Conservation (phyloP, 2,113 vertebrate genomes). For the Procavia capensis region DNA sequence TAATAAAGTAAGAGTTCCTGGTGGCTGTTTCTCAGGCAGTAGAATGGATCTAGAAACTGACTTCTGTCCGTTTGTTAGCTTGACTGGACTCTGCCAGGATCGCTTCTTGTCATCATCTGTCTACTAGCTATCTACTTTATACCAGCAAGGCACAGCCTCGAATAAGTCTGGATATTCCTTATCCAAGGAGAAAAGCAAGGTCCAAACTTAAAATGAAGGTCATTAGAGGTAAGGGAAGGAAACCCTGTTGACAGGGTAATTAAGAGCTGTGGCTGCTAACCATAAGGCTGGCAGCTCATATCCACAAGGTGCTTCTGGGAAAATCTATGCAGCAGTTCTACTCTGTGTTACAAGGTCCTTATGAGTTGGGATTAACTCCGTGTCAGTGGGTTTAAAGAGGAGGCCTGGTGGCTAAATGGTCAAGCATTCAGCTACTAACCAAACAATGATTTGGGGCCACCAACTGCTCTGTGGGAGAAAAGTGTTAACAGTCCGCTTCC, state of each 20-base stretch:
- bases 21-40: neutral
- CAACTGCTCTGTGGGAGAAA: neutral
- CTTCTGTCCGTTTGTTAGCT: too few relatives aligned
- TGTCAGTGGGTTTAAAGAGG: too few relatives aligned
- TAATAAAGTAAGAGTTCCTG: neutral
- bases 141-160: constrained; percentile 23
- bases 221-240: neutral
- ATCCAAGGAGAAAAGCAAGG: neutral
- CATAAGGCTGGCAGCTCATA: too few relatives aligned
- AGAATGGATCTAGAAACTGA: neutral
- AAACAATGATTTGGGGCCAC: neutral
- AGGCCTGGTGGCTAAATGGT: neutral
- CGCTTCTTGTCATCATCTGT: neutral
- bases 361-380: too few relatives aligned
- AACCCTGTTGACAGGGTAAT: too few relatives aligned
- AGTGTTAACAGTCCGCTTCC: neutral
- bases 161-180: neutral
- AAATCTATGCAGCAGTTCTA: too few relatives aligned
- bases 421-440: neutral
- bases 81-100: neutral
- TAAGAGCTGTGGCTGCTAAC: too few relatives aligned
- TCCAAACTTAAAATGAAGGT: neutral
- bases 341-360: too few relatives aligned
- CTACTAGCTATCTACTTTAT: neutral
- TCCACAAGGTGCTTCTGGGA: too few relatives aligned